Conservation (phyloP, 2,797 vertebrate species). For the Sandelia bainsii region DNA sequence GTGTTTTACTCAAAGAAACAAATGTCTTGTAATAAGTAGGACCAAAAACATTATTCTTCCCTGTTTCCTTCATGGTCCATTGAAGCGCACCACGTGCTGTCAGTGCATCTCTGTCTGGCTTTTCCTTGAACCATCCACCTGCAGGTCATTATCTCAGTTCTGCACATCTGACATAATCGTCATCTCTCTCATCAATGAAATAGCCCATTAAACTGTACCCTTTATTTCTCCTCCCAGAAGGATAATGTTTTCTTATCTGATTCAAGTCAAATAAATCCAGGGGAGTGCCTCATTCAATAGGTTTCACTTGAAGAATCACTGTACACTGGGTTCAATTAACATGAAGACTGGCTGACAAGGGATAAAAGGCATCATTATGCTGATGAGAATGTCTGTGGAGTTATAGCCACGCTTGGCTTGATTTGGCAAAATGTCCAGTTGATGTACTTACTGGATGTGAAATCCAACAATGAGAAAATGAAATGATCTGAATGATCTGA, state of each 20-base stretch:
- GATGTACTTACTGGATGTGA: background rate
- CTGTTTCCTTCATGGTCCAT: slow-evolving; percentile 41
- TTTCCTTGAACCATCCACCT: slow-evolving; percentile 36
- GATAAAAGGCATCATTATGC: slow-evolving; percentile 15
- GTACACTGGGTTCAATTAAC: slow-evolving; percentile 17
- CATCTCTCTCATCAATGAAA: slow-evolving; percentile 44
- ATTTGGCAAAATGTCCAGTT: slow-evolving; percentile 6
- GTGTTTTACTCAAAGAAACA: slow-evolving; percentile 58
- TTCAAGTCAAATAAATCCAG: slow-evolving; percentile 26
- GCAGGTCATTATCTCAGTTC: slow-evolving; percentile 42
- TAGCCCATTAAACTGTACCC: slow-evolving; percentile 31
- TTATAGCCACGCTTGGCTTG: background rate
- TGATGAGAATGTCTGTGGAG: slow-evolving; percentile 48
- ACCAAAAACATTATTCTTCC: slow-evolving; percentile 55
- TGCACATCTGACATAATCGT: slow-evolving; percentile 33
- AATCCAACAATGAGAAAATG: slow-evolving; percentile 1
- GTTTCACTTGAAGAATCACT: slow-evolving; percentile 22
- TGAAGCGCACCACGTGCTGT: slow-evolving; percentile 33
- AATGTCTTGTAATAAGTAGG: slow-evolving; percentile 51
- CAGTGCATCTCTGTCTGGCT: slow-evolving; percentile 10
- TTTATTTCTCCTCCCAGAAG: slow-evolving; percentile 21
- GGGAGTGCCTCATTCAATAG: slow-evolving; percentile 19
- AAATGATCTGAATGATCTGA: no score
- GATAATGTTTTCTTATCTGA: slow-evolving; percentile 15
- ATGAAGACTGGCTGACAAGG: slow-evolving; percentile 5